phyloP scores from a whole-genome alignment of 2,888 invertebrate species.

The Helobdella robusta region DNA sequence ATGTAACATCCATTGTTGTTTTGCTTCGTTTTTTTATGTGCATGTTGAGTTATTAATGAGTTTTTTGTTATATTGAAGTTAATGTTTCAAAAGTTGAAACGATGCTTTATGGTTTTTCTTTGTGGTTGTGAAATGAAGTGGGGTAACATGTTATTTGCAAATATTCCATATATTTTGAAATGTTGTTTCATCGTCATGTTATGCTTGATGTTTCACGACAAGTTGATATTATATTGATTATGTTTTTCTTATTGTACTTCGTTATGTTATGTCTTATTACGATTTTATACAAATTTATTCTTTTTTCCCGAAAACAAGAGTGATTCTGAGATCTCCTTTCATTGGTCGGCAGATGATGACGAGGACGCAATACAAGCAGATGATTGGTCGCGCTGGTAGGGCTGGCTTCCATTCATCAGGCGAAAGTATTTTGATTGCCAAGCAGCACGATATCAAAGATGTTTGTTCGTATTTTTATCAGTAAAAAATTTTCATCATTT shows the following conservation, averaged over 20 bases:
- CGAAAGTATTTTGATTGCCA: constrained; percentile 67
- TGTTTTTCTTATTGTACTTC: too few relatives aligned
- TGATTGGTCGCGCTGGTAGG: constrained; percentile 86
- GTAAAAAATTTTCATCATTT: neutral
- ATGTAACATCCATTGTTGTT: too few relatives aligned
- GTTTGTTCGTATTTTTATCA: constrained; percentile 4
- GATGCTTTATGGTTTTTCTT: neutral
- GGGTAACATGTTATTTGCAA: neutral
- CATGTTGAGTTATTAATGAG: too few relatives aligned
- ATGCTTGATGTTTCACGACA: neutral
- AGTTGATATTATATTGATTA: too few relatives aligned
- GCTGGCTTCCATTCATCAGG: constrained; percentile 73
- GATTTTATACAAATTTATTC: neutral
- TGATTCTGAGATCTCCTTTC: constrained; percentile 74
- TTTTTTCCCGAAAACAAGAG: constrained; percentile 39
- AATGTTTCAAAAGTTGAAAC: too few relatives aligned
- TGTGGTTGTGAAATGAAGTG: neutral
- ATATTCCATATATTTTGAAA: neutral
- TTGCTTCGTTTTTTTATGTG: too few relatives aligned
- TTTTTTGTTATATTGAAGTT: too few relatives aligned
- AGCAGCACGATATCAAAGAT: constrained; percentile 30
- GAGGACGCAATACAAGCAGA: constrained; percentile 78
- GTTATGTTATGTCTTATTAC: too few relatives aligned
- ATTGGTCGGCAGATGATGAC: constrained; percentile 67
- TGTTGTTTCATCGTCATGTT: neutral